phyloP scores from a whole-genome alignment of 2,113 vertebrate genomes.

The Leucopternis melanops region DNA sequence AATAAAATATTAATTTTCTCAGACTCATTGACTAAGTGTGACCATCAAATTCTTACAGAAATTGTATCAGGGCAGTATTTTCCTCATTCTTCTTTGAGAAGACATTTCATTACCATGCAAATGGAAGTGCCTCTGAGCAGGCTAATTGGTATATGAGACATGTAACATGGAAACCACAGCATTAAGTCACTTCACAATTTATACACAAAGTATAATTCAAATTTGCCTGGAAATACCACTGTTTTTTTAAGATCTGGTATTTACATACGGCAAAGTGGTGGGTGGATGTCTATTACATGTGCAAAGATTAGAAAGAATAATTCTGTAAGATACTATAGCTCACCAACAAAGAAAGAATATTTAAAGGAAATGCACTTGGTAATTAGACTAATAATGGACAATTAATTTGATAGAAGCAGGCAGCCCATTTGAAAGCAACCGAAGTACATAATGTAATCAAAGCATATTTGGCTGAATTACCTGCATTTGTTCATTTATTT shows the following conservation, averaged over 20 bases:
- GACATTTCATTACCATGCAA: conserved; percentile 7
- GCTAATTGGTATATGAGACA: neutral
- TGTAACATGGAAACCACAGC: neutral
- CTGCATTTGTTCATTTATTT: neutral
- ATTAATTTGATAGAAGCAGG: conserved; percentile 4
- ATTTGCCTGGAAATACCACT: neutral
- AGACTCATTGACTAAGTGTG: neutral
- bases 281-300: neutral
- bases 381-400: neutral
- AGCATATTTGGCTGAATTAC: neutral
- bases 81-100: neutral
- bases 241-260: neutral
- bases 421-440: neutral
- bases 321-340: neutral
- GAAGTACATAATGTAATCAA: neutral
- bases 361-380: neutral
- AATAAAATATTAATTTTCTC: neutral
- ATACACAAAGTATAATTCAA: neutral
- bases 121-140: neutral
- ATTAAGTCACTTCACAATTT: neutral
- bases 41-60: neutral
- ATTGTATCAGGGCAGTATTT: neutral
- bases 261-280: neutral
- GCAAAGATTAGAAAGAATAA: neutral
- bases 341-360: neutral